Percentiles rank a stretch among this genome's conserved stretches.
Evolutionary conservation across 2,797 vertebrate species (phyloP).

Genomic region (Mus minutoides): DNA sequence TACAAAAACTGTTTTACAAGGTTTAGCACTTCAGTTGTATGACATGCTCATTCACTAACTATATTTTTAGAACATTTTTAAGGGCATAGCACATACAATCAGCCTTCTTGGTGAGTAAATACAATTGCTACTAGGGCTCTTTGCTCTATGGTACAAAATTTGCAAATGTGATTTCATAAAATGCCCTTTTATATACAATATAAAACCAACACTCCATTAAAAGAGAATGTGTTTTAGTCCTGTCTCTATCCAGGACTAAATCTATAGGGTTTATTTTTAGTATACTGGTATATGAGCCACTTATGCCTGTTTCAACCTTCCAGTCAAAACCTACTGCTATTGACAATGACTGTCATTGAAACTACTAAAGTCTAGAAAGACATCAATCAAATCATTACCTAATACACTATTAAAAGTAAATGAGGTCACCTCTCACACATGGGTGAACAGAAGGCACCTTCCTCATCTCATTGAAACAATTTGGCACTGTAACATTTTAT

Average conservation of each 20-base stretch:
- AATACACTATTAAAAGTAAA: slow-evolving; percentile 50
- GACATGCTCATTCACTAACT: not conserved
- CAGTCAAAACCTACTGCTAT: not conserved
- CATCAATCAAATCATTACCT: slow-evolving; percentile 44
- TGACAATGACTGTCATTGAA: not conserved
- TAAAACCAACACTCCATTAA: not conserved
- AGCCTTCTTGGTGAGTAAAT: slow-evolving; percentile 11
- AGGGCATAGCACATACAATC: not conserved
- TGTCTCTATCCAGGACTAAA: not conserved
- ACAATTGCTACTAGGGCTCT: slow-evolving; percentile 16
- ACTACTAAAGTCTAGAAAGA: slow-evolving; percentile 14
- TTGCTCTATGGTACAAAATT: not conserved
- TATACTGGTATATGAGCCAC: not conserved
- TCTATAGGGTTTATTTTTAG: not conserved
- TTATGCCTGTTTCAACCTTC: not conserved
- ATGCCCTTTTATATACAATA: not conserved
- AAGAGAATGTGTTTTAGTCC: not conserved
- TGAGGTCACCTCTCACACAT: not conserved
- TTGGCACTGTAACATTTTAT: not conserved
- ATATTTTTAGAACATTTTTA: slow-evolving; percentile 12
- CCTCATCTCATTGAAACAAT: not conserved
- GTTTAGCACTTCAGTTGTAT: not conserved
- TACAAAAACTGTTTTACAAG: not conserved
- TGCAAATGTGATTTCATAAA: not conserved
- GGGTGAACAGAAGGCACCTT: not conserved